phyloP scores from a whole-genome alignment of 2,113 vertebrate species.

The Paraplagusia blochii region DNA sequence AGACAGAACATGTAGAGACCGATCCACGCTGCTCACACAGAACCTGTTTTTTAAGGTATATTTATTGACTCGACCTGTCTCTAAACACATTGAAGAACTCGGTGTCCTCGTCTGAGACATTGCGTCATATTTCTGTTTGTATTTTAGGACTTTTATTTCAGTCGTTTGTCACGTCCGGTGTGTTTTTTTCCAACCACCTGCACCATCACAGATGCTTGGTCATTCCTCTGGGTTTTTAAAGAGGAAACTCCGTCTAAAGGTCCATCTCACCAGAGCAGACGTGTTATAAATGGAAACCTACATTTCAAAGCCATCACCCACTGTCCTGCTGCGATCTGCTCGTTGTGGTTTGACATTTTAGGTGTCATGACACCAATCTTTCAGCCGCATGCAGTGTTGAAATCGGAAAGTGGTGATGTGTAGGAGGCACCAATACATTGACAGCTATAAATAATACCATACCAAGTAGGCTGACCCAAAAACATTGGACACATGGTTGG shows the following conservation, averaged over 20 bases:
- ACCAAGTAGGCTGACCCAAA: background rate
- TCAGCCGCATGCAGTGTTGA: slow-evolving; percentile 16
- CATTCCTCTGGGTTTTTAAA: slow-evolving; percentile 8
- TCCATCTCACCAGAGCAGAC: background rate
- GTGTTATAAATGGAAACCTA: slow-evolving; percentile 36
- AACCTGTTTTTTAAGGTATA: background rate
- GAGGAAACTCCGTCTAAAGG: slow-evolving; percentile 26
- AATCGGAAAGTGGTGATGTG: slow-evolving; percentile 4
- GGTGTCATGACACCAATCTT: background rate
- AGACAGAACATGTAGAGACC: background rate
- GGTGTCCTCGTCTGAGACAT: background rate
- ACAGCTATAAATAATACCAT: background rate
- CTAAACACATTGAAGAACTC: background rate
- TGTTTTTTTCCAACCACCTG: slow-evolving; percentile 35
- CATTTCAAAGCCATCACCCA: slow-evolving; percentile 9
- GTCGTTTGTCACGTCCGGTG: background rate
- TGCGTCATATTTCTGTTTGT: background rate
- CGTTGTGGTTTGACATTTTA: slow-evolving; percentile 59
- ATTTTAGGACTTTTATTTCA: slow-evolving; percentile 6
- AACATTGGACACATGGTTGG: no score
- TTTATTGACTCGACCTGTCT: background rate
- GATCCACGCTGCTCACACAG: background rate
- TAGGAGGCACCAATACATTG: slow-evolving; percentile 9
- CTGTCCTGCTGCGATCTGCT: slow-evolving; percentile 5
- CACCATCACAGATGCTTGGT: slow-evolving; percentile 42